A percentile compares a stretch with the other conserved stretches of the same genome.
phyloP scores from a whole-genome alignment of 2,113 vertebrate species.

The Phainopepla nitens region DNA sequence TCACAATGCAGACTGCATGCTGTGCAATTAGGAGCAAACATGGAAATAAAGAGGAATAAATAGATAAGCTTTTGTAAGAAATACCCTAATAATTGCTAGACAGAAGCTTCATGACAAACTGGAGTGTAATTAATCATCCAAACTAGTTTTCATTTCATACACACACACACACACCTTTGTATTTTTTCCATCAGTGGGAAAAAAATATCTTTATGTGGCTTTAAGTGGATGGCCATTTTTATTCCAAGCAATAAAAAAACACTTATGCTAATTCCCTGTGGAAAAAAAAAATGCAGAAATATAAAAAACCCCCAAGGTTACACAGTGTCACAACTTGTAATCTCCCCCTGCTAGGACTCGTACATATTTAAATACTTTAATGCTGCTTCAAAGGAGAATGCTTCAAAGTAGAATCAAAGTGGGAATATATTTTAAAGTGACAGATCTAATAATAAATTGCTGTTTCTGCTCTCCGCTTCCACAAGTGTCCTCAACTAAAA shows the following conservation, averaged over 20 bases:
- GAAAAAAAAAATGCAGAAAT: background rate
- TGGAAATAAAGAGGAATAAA: background rate
- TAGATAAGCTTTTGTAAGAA: background rate
- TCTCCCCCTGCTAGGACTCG: slow-evolving; percentile 30
- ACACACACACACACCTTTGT: background rate
- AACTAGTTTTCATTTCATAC: background rate
- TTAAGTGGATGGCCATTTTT: slow-evolving; percentile 6
- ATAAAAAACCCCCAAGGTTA: background rate
- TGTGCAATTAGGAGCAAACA: background rate
- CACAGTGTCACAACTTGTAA: slow-evolving; percentile 55
- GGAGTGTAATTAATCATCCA: background rate
- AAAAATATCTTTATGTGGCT: background rate
- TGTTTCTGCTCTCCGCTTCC: slow-evolving; percentile 48
- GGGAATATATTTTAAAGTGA: slow-evolving; percentile 48
- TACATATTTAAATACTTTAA: slow-evolving; percentile 51
- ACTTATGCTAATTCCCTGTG: background rate
- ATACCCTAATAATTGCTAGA: background rate
- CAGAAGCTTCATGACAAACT: background rate
- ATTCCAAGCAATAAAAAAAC: background rate
- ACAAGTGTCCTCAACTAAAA: slow-evolving; percentile 37
- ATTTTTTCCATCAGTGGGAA: background rate
- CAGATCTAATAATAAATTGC: slow-evolving; percentile 48
- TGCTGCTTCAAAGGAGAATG: slow-evolving; percentile 25
- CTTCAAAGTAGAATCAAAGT: slow-evolving; percentile 47
- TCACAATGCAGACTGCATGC: background rate